Conservation (phyloP, 2,888 invertebrate genomes). For the Carpatolechia fugitivella region DNA sequence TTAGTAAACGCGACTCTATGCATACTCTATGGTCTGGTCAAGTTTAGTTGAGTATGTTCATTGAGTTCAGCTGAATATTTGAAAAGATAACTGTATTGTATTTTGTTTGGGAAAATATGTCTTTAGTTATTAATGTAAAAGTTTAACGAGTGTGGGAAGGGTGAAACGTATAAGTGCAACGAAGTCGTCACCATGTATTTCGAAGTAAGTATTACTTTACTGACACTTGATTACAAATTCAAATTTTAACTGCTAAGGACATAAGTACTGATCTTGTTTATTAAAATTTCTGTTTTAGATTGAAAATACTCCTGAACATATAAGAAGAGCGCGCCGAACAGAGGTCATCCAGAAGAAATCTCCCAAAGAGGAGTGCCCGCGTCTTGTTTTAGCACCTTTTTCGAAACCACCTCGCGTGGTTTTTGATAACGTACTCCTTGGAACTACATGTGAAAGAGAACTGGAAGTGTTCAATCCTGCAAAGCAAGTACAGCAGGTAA, state of each 20-base stretch:
- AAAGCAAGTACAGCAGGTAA: constrained; percentile 62
- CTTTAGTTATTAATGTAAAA: neutral
- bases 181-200: constrained; percentile 61
- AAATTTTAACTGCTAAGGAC: neutral
- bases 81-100: no score
- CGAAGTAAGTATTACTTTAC: constrained; percentile 37
- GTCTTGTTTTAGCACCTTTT: constrained; percentile 82
- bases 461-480: constrained; percentile 81
- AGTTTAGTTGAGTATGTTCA: no score
- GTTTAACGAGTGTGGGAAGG: neutral
- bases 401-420: constrained; percentile 82
- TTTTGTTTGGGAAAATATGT: neutral
- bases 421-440: constrained; percentile 83
- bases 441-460: constrained; percentile 71
- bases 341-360: constrained; percentile 45
- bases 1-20: no score
- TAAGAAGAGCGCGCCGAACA: constrained; percentile 52
- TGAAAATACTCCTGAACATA: constrained; percentile 71
- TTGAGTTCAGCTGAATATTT: no score
- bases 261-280: neutral
- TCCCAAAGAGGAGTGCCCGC: constrained; percentile 67
- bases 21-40: no score
- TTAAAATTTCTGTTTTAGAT: constrained; percentile 59
- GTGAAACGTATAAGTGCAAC: neutral
- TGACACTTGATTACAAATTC: neutral